Evolutionary conservation across 92 coral and sea anemone species (phyloP).

Genomic region (Montipora capitata): DNA sequence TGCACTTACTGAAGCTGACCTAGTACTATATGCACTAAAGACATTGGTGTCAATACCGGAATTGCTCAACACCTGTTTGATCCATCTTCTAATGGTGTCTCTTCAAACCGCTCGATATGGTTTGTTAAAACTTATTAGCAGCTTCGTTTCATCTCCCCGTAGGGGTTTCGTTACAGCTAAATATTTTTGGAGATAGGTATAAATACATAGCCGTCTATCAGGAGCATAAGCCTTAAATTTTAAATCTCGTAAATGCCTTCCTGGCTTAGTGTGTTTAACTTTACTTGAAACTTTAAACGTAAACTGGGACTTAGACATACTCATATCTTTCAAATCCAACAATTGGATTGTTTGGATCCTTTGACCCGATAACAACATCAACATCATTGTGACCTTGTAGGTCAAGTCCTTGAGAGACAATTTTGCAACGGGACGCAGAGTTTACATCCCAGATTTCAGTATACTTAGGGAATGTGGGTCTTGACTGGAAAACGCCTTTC

Average conservation of each 20-base stretch:
- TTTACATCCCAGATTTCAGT: background rate
- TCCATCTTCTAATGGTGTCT: constrained; percentile 18
- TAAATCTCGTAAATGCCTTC: no score
- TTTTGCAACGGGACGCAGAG: constrained; percentile 51
- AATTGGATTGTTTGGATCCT: no score
- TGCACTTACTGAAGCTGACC: constrained; percentile 23
- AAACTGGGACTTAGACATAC: no score
- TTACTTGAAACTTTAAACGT: no score
- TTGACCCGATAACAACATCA: no score
- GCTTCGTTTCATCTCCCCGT: constrained; percentile 17
- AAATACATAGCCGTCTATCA: no score
- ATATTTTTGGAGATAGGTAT: background rate
- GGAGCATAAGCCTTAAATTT: no score
- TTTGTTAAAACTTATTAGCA: constrained; percentile 58
- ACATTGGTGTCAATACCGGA: background rate
- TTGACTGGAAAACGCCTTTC: no score
- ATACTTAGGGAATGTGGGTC: no score
- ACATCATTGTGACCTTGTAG: no score
- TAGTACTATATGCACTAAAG: background rate
- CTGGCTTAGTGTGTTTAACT: no score
- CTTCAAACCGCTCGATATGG: constrained; percentile 49
- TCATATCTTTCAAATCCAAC: no score
- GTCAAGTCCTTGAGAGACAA: background rate
- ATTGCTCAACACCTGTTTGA: background rate
- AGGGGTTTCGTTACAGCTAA: constrained; percentile 15